phyloP scores from a whole-genome alignment of 2,113 vertebrate genomes.

The Campylomormyrus numenius region DNA sequence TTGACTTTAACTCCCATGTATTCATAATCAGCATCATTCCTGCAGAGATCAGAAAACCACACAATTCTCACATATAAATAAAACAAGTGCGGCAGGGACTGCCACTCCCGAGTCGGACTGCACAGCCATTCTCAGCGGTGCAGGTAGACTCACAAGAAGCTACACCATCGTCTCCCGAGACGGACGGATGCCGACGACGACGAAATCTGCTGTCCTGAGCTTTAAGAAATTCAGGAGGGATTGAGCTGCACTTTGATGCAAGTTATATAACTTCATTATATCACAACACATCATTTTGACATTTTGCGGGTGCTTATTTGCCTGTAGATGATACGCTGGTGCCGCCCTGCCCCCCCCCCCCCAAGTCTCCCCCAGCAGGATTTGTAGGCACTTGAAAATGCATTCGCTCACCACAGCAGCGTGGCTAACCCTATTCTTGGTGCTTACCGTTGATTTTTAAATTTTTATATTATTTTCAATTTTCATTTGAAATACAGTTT shows the following conservation, averaged over 20 bases:
- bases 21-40: not conserved
- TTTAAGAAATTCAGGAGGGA: not conserved
- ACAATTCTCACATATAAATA: not conserved
- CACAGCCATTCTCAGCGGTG: too few species aligned
- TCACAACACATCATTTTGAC: not conserved
- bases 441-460: not conserved
- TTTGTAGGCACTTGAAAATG: not conserved
- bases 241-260: not conserved
- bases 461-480: not conserved
- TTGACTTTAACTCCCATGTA: not conserved
- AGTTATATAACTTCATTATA: not conserved
- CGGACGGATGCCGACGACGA: too few species aligned
- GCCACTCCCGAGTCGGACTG: too few species aligned
- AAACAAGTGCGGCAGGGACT: not conserved
- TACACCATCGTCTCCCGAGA: too few species aligned
- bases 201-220: not conserved
- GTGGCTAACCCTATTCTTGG: not conserved
- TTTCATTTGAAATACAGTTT: not conserved
- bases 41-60: not conserved
- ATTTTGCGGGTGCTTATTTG: not conserved
- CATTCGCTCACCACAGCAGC: not conserved
- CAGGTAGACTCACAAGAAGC: too few species aligned
- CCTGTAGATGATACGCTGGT: not conserved
- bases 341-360: not conserved
- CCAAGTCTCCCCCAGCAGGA: not conserved